A percentile compares a stretch with the other conserved stretches of the same genome.
phyloP scores from a whole-genome alignment of 2,113 vertebrate genomes.

The Grus americana region DNA sequence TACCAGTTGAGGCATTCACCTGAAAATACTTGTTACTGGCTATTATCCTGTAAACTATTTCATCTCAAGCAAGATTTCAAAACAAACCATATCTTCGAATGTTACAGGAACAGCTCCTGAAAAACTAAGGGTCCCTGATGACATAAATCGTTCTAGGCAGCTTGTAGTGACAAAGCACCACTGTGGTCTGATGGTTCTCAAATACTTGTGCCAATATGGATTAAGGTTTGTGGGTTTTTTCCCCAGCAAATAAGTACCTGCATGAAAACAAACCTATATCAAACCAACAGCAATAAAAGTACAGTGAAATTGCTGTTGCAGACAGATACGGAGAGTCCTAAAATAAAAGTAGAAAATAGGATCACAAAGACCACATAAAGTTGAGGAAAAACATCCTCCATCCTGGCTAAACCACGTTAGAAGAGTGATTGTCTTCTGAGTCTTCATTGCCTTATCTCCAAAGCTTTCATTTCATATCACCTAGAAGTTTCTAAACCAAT shows the following conservation, averaged over 20 bases:
- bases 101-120: background rate
- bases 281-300: background rate
- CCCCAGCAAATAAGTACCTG: background rate
- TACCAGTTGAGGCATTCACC: background rate
- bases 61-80: background rate
- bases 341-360: background rate
- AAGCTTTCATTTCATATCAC: background rate
- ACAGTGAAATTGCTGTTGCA: background rate
- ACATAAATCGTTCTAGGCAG: background rate
- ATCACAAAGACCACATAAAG: background rate
- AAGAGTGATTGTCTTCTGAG: background rate
- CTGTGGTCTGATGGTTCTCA: background rate
- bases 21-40: background rate
- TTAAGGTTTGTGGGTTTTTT: background rate
- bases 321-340: background rate
- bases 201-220: background rate
- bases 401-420: background rate
- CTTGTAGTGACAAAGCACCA: background rate
- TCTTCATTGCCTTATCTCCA: background rate
- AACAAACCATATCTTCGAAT: background rate
- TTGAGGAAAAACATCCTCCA: background rate
- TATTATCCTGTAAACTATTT: background rate
- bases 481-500: conserved; percentile 42
- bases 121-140: background rate
- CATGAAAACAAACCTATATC: background rate